These are phyloP conservation scores for Mycetomoellerius zeteki DNA, from an alignment of 1,140 invertebrate species.

Conservation along the genomic window DNA sequence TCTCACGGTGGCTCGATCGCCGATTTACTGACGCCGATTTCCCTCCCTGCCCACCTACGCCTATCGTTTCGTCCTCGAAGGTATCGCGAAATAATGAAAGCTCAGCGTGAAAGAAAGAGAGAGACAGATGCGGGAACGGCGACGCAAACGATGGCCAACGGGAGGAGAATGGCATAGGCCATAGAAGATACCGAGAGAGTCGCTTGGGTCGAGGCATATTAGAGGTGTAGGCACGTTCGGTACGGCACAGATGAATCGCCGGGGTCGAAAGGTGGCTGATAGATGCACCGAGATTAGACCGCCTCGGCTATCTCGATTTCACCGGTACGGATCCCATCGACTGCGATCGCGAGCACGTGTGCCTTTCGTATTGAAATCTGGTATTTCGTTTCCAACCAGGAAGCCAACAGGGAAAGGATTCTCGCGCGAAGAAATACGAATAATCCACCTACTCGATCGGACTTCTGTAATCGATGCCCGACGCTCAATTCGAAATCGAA, in stretches of 20 bases:
- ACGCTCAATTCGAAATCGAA: background rate
- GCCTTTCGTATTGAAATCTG: conserved; percentile 64
- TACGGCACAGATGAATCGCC: conserved; percentile 71
- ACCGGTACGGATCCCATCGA: conserved; percentile 42
- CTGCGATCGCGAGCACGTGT: conserved; percentile 37
- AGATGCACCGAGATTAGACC: conserved; percentile 70
- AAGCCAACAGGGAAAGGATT: conserved; percentile 55
- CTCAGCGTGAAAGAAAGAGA: background rate
- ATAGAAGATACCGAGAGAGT: conserved; percentile 44
- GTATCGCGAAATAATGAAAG: conserved; percentile 32
- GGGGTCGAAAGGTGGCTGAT: conserved; percentile 66
- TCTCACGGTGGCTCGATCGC: conserved; percentile 67
- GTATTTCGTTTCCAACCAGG: conserved; percentile 70
- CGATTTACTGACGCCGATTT: conserved; percentile 61
- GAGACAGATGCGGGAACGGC: conserved; percentile 9
- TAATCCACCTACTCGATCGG: conserved; percentile 37
- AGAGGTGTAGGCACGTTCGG: conserved; percentile 72
- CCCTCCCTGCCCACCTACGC: conserved; percentile 5
- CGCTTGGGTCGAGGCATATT: conserved; percentile 48
- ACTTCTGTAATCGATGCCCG: conserved; percentile 38
- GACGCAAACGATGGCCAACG: conserved; percentile 3
- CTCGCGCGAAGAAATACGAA: conserved; percentile 51
- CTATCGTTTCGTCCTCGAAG: conserved; percentile 15
- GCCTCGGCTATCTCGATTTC: conserved; percentile 68
- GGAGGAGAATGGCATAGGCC: conserved; percentile 19